These are phyloP conservation scores for Drosophila flavopinicola DNA, from an alignment of 2,888 invertebrate species.

Conservation along the genomic window DNA sequence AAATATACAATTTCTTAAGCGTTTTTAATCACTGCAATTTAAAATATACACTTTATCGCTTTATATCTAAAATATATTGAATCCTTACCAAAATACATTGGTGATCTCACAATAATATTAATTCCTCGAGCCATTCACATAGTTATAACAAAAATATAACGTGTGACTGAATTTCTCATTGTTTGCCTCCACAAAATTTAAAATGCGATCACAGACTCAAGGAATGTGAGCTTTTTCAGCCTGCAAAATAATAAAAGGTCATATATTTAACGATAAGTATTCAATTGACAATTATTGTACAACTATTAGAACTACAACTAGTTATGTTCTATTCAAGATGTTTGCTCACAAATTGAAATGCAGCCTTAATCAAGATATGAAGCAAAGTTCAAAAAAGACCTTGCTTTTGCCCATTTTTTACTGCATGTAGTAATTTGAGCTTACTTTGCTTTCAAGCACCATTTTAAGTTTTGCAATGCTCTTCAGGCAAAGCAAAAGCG, in stretches of 20 bases:
- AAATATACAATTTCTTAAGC: no score
- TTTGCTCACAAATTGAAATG: neutral
- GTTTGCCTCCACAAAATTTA: constrained; percentile 17
- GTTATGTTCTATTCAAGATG: no score
- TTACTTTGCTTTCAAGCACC: neutral
- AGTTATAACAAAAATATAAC: constrained; percentile 1
- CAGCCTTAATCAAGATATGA: no score
- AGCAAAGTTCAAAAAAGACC: no score
- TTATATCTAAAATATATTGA: no score
- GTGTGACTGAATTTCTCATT: constrained; percentile 2
- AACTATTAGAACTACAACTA: neutral
- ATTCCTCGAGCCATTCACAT: constrained; percentile 19
- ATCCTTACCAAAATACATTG: constrained; percentile 40
- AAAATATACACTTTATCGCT: no score
- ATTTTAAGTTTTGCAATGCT: neutral
- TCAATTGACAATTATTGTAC: neutral
- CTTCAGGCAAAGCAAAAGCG: neutral
- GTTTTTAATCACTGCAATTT: no score
- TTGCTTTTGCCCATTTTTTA: no score
- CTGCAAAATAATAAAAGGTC: constrained; percentile 11
- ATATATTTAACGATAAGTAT: no score
- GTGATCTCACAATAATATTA: constrained; percentile 22
- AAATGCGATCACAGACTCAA: constrained; percentile 45
- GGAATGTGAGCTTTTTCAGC: constrained; percentile 21
- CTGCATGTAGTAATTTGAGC: neutral